A percentile compares a stretch with the other conserved stretches of the same genome.
Conservation (phyloP, 2,888 invertebrate species). For the Tipula helvola region DNA sequence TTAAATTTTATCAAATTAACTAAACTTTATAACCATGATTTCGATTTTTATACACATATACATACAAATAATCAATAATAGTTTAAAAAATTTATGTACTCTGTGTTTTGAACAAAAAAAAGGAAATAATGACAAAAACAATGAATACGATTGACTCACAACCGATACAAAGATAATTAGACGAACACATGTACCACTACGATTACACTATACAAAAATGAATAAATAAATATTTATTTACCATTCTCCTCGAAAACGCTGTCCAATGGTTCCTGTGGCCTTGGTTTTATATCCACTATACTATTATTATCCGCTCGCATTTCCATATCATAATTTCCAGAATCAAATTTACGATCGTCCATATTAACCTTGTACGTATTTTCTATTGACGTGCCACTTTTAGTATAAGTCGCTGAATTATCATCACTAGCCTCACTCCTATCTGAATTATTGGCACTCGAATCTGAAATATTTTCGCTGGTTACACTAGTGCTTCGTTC, state of each 20-base stretch:
- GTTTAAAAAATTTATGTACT: no score
- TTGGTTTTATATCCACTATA: conserved; percentile 14
- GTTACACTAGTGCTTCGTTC: conserved; percentile 14
- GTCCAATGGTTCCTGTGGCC: conserved; percentile 19
- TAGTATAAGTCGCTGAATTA: conserved; percentile 27
- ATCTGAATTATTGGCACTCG: not conserved
- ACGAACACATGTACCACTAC: no score
- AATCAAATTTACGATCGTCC: conserved; percentile 43
- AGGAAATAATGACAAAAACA: not conserved
- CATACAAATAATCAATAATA: no score
- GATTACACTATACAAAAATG: no score
- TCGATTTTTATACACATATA: no score
- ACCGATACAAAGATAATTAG: not conserved
- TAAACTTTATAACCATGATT: no score
- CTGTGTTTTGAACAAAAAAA: no score
- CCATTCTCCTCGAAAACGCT: conserved; percentile 22
- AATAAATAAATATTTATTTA: not conserved
- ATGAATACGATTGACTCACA: not conserved
- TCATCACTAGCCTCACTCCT: conserved; percentile 17
- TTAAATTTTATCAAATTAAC: no score
- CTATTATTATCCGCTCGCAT: not conserved
- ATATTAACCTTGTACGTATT: conserved; percentile 20
- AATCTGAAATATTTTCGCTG: not conserved
- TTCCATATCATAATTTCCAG: conserved; percentile 43
- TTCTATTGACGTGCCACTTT: conserved; percentile 29